These are phyloP conservation scores for Geotrupes spiniger DNA, from an alignment of 2,888 invertebrate genomes.

Conservation along the genomic window DNA sequence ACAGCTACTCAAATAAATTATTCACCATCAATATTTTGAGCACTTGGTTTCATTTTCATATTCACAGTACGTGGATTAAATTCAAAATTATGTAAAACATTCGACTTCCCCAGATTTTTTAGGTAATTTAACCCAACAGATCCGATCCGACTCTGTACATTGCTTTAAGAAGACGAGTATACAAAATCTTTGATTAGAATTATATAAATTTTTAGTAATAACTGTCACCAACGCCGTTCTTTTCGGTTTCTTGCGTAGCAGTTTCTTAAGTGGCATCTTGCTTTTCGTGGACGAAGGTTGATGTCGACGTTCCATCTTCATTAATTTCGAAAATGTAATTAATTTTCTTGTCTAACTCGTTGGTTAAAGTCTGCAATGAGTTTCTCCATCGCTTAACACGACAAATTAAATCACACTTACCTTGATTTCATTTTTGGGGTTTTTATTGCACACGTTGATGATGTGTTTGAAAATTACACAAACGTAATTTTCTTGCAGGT, in stretches of 20 bases:
- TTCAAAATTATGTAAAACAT: too few species aligned
- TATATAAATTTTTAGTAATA: too few species aligned
- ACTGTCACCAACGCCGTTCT: too few species aligned
- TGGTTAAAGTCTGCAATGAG: slow-evolving; percentile 18
- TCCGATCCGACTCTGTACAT: too few species aligned
- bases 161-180: too few species aligned
- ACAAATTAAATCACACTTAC: slow-evolving; percentile 43
- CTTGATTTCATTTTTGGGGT: slow-evolving; percentile 67
- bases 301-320: slow-evolving; percentile 6
- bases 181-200: too few species aligned
- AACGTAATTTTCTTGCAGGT: slow-evolving; percentile 68
- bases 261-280: slow-evolving; percentile 25
- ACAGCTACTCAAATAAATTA: too few species aligned
- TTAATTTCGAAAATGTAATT: slow-evolving; percentile 22
- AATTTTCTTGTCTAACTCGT: slow-evolving; percentile 29
- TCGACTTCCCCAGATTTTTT: too few species aligned
- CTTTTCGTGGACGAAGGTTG: neutral
- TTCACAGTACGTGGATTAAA: too few species aligned
- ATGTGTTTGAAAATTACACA: slow-evolving; percentile 69
- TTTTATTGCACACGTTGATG: slow-evolving; percentile 63
- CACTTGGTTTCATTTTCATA: too few species aligned
- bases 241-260: slow-evolving; percentile 4
- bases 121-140: too few species aligned
- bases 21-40: too few species aligned
- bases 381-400: neutral